Evolutionary conservation across 2,888 invertebrate species (phyloP), one percentile per base, ranked within the genome.

Genomic region (Charanyca ferruginea): DNA sequence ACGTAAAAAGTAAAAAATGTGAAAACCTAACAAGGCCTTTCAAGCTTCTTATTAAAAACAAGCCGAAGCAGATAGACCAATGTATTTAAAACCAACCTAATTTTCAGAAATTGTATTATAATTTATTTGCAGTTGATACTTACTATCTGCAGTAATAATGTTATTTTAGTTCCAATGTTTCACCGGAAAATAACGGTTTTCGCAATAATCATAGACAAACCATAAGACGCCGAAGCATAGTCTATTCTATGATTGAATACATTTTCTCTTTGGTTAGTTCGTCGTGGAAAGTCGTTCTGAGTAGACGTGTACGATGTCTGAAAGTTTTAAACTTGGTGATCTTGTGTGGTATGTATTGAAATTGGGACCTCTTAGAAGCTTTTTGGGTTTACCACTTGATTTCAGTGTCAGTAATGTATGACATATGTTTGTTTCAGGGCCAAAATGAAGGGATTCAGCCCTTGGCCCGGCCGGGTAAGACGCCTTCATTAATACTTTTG

Each of bases 401-500:
- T 73, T 1, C 25, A 52, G 59, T 73, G 71, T 53, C 55, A 70
- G 49, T 84, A 86, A 87, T 66, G 57, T 28, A 57, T 77, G 58
- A 61, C 41, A 70, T 83, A 78, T 85, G 67, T 89, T 95, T 95
- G 94, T 95, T 95, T 89, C 97, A 99, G 99, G 99, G 99, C 99
- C 67, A 99, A 99, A 97, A 98, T 99, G 98, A 99, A 98, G 96
- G 98, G 98, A 84, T 99, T 98, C 96, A 98, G 98, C 82, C 98
- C 98, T 79, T 99, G 99, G 99, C 99, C 99, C 77, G 99, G 98
- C 95, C 98, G 98, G 97, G 99, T 99, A 97, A 98, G 98, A 97
- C 91, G 92, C 88, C n/a, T 87, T 88, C 84, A 79, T 82, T 87
- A 88, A 85, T 83, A 77, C 85, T 84, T 80, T 79, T 72, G 61